phyloP scores from a whole-genome alignment of 2,888 invertebrate genomes.

The Caenorhabditis doughertyi region DNA sequence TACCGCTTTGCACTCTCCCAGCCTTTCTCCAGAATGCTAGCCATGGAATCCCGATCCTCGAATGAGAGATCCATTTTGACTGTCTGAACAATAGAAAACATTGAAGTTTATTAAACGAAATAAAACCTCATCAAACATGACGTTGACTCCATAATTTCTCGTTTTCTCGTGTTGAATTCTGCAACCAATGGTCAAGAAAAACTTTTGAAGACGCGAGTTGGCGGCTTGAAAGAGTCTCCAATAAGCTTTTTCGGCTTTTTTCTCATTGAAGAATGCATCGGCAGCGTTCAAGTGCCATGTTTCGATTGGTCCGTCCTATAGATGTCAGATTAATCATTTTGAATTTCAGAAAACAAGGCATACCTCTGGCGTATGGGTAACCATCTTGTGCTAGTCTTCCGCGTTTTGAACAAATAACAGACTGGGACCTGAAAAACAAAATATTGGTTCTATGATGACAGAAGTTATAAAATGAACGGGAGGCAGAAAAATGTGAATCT shows the following conservation, averaged over 20 bases:
- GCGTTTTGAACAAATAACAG: too few species aligned
- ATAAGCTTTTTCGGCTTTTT: neutral
- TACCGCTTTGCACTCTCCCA: constrained; percentile 11
- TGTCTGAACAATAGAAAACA: constrained; percentile 11
- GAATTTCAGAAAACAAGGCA: too few species aligned
- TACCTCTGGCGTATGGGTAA: too few species aligned
- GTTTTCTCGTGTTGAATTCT: constrained; percentile 2
- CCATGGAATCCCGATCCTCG: neutral
- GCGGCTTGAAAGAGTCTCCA: neutral
- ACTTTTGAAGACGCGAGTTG: constrained; percentile 13
- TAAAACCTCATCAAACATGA: neutral
- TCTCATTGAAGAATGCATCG: neutral
- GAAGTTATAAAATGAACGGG: too few species aligned
- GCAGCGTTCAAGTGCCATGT: neutral
- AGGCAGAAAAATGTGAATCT: too few species aligned
- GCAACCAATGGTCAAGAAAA: neutral
- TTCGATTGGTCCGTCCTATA: constrained; percentile 6
- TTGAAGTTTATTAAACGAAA: neutral
- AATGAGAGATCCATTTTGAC: constrained; percentile 2
- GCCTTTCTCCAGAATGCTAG: neutral
- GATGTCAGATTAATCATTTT: too few species aligned
- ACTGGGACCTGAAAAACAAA: too few species aligned
- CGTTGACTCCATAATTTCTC: constrained; percentile 1
- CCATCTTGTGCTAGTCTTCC: too few species aligned
- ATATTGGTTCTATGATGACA: too few species aligned